Conservation (phyloP, 1,140 invertebrate species). For the Bombus superbus region DNA sequence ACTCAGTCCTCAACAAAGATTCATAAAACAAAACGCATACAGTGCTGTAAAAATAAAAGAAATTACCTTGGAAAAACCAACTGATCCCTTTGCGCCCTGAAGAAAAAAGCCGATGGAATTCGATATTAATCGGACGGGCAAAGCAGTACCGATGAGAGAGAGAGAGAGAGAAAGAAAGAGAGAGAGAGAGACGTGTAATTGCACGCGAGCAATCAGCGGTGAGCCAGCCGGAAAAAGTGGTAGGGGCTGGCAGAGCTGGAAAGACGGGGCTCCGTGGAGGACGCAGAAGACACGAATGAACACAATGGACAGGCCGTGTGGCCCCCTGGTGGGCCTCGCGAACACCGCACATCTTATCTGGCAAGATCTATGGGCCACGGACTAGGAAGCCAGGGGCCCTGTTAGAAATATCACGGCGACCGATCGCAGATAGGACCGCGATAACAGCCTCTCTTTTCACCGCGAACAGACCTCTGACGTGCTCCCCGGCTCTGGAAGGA, state of each 20-base stretch:
- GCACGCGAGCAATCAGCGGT: slow-evolving; percentile 54
- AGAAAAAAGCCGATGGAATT: neutral
- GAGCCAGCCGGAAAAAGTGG: slow-evolving; percentile 49
- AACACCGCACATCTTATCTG: slow-evolving; percentile 77
- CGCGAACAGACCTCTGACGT: slow-evolving; percentile 58
- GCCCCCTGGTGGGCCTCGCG: slow-evolving; percentile 78
- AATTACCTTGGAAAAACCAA: too few species aligned
- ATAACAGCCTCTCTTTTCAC: slow-evolving; percentile 76
- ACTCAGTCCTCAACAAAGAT: too few species aligned
- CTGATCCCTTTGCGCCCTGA: too few species aligned
- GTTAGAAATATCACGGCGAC: slow-evolving; percentile 78
- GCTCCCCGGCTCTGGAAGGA: slow-evolving; percentile 28
- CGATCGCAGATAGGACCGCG: slow-evolving; percentile 77
- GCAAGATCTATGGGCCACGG: slow-evolving; percentile 70
- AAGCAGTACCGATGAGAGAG: neutral
- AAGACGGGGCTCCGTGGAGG: slow-evolving; percentile 6
- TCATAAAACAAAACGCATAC: too few species aligned
- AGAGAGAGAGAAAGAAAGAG: neutral
- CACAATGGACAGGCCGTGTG: slow-evolving; percentile 72
- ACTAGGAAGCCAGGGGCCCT: slow-evolving; percentile 75
- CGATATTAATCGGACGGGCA: neutral
- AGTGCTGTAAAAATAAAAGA: too few species aligned
- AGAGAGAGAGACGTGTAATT: slow-evolving; percentile 54
- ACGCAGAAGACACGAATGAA: slow-evolving; percentile 55
- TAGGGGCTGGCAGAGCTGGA: slow-evolving; percentile 5